Evolutionary conservation across 2,797 vertebrate species (phyloP).

Genomic region (Coendou prehensilis): DNA sequence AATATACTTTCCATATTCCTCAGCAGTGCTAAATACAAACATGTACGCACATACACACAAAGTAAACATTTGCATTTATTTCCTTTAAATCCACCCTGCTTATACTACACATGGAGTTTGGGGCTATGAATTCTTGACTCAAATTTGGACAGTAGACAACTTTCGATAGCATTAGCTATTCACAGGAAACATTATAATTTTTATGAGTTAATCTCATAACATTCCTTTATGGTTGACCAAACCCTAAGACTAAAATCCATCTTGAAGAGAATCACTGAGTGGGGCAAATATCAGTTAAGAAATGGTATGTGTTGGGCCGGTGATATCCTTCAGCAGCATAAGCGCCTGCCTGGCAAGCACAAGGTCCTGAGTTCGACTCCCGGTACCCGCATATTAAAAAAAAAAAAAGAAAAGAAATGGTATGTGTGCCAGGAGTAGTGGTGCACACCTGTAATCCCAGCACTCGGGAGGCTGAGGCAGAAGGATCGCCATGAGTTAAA

Average conservation of each 20-base stretch:
- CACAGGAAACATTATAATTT: background rate
- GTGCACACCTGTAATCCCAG: too few species aligned
- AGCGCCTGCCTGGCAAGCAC: too few species aligned
- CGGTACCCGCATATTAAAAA: too few species aligned
- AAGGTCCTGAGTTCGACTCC: too few species aligned
- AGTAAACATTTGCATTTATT: background rate
- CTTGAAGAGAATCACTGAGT: background rate
- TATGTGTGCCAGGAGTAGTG: background rate
- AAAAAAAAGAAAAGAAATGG: background rate
- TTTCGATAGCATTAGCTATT: constrained; percentile 28
- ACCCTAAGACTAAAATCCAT: background rate
- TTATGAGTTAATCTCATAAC: background rate
- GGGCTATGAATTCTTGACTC: background rate
- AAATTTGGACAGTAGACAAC: background rate
- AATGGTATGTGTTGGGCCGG: background rate
- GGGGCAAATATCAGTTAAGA: background rate
- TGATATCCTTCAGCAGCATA: too few species aligned
- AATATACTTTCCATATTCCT: constrained; percentile 3
- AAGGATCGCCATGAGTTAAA: too few species aligned
- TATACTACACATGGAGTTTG: background rate
- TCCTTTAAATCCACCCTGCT: background rate
- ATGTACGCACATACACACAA: background rate
- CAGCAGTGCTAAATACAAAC: background rate
- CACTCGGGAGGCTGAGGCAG: too few species aligned
- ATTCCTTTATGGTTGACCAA: constrained; percentile 1